Evolutionary conservation across 2,113 vertebrate species (phyloP), one percentile per base, ranked within the genome.

Genomic region (Nannospalax galili): DNA sequence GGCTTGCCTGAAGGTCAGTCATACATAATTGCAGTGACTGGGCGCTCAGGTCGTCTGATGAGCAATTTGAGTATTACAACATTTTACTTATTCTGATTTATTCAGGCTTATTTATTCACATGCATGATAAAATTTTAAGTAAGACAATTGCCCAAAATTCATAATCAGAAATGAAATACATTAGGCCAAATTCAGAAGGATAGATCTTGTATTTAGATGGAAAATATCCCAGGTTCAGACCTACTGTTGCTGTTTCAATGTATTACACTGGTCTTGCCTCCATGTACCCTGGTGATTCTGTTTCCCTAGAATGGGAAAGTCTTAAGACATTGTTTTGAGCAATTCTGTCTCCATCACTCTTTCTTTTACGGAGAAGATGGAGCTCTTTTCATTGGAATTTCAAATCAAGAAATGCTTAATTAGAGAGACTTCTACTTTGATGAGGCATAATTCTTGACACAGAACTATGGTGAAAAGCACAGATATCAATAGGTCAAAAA

Each of bases 341-440:
- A 73, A 20, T 77, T 92, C 94, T 35, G 52, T 92, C 90, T 16
- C 84, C 40, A 35, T 19, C 32, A 32, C 14, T 30, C 5, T 73
- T 32, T 40, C 7, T 92, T 91, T 77, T 58, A 92, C 62, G 7
- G 30, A 93, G 37, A 84, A 94, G 84, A 85, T 80, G n/a, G 35
- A 89, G 37, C 30, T 90, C 11, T 90, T 92, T 85, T 14, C 28
- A 26, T 26, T 65, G 67, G 28, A 11, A 56, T 91, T 92, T 94
- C 35, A 93, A 69, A 93, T 84, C 42, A 93, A 62, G 22, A 88
- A 42, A 11, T 90, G 2, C 65, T 86, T 92, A 88, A 89, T 86
- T 86, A 93, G 74, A 94, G 75, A 81, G 60, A 3, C 26, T 80
- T 95, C 42, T 12, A 17, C 28, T 93, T 90, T 75, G 14, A 45